Conservation (phyloP, 2,888 invertebrate species). For the Eilema depressum region DNA sequence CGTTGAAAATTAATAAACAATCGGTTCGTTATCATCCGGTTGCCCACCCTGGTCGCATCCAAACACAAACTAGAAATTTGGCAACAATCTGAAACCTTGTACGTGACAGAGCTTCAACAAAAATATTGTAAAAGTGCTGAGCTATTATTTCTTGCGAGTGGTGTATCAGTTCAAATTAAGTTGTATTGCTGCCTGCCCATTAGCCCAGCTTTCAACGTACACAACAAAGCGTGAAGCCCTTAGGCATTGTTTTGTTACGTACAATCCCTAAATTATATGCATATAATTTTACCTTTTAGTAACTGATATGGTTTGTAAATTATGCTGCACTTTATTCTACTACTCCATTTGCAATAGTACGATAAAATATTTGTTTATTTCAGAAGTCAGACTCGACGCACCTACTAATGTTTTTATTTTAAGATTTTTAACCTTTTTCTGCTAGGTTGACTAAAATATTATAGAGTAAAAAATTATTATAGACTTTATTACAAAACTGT, state of each 20-base stretch:
- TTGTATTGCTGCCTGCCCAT: slow-evolving; percentile 44
- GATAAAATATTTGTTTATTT: neutral
- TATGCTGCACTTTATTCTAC: neutral
- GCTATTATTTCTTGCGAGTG: too few relatives aligned
- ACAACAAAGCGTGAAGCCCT: slow-evolving; percentile 37
- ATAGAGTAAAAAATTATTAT: too few relatives aligned
- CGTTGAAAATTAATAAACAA: too few relatives aligned
- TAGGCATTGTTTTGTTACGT: slow-evolving; percentile 36
- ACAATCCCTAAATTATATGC: neutral
- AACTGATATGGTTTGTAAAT: neutral
- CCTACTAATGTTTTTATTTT: neutral
- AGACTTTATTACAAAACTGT: too few relatives aligned
- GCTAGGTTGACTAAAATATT: neutral
- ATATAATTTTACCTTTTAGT: neutral
- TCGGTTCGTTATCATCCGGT: too few relatives aligned
- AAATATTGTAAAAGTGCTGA: too few relatives aligned
- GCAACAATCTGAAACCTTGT: too few relatives aligned
- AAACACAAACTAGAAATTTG: too few relatives aligned
- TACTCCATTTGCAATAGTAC: neutral
- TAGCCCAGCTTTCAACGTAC: slow-evolving; percentile 43
- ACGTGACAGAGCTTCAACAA: too few relatives aligned
- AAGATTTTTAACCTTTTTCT: neutral
- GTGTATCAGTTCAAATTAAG: slow-evolving; percentile 21
- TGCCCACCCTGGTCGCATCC: too few relatives aligned
- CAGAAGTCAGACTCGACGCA: neutral